A percentile compares a stretch with the other conserved stretches of the same genome.
Conservation (phyloP, 1,140 invertebrate species). For the Monochamus saltuarius region DNA sequence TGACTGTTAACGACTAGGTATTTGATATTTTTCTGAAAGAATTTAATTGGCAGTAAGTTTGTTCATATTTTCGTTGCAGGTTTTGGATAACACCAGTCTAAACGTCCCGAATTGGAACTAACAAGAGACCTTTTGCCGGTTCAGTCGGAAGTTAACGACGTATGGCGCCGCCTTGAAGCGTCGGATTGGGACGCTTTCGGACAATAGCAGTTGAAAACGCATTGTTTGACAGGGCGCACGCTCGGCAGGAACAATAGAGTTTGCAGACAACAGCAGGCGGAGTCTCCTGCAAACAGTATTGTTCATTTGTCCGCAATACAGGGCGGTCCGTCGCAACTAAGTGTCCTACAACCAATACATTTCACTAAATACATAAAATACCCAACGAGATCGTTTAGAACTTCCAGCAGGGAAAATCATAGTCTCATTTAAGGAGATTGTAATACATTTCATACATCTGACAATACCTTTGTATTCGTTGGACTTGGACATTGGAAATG, state of each 20-base stretch:
- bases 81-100: too few relatives aligned
- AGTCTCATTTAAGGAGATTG: too few relatives aligned
- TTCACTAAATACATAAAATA: constrained; percentile 5
- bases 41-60: too few relatives aligned
- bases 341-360: constrained; percentile 35
- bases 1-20: too few relatives aligned
- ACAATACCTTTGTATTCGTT: too few relatives aligned
- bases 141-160: constrained; percentile 26
- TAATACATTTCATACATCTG: too few relatives aligned
- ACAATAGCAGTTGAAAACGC: constrained; percentile 45
- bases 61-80: too few relatives aligned
- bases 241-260: constrained; percentile 48
- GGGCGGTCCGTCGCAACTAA: constrained; percentile 28
- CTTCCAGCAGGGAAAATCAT: too few relatives aligned
- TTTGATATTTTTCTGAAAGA: too few relatives aligned
- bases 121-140: neutral
- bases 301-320: constrained; percentile 46
- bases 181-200: constrained; percentile 47
- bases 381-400: too few relatives aligned
- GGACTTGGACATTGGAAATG: too few relatives aligned
- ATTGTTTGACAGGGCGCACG: constrained; percentile 46
- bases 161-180: constrained; percentile 43
- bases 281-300: constrained; percentile 45
- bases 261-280: constrained; percentile 48
- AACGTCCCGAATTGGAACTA: neutral